Conservation (phyloP, 2,888 invertebrate genomes). For the Odontocolon sp. region DNA sequence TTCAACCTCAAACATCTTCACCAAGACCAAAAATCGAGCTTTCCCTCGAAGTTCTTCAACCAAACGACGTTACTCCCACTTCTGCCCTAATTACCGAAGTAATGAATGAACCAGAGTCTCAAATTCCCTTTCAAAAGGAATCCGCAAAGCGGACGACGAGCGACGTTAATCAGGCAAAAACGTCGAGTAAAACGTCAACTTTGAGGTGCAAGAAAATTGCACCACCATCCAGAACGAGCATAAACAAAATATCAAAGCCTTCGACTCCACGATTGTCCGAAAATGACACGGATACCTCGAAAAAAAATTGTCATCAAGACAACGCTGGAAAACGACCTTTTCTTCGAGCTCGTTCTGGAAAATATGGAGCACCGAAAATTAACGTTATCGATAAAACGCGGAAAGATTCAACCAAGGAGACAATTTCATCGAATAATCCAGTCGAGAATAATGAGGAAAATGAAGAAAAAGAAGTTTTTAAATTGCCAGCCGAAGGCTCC, state of each 20-base stretch:
- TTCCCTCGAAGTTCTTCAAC: constrained; percentile 24
- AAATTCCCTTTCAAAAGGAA: background rate
- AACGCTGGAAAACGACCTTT: constrained; percentile 24
- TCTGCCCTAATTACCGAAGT: no score
- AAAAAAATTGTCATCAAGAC: background rate
- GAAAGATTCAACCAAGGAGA: background rate
- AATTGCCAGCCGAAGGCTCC: constrained; percentile 60
- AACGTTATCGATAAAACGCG: constrained; percentile 1
- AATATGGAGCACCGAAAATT: constrained; percentile 43
- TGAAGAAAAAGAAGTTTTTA: constrained; percentile 35
- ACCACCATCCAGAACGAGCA: constrained; percentile 5
- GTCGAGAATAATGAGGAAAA: background rate
- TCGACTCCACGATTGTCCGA: background rate
- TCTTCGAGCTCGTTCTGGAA: constrained; percentile 53
- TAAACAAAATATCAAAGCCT: constrained; percentile 16
- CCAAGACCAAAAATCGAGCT: constrained; percentile 47
- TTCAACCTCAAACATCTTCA: constrained; percentile 19
- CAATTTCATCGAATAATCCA: background rate
- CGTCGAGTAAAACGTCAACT: constrained; percentile 6
- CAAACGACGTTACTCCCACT: background rate
- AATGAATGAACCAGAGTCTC: no score
- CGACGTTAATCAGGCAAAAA: background rate
- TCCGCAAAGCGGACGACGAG: background rate
- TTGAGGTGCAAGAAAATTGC: background rate
- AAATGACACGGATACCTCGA: constrained; percentile 3